phyloP scores from a whole-genome alignment of 2,888 invertebrate species.

The Agrotis puta region DNA sequence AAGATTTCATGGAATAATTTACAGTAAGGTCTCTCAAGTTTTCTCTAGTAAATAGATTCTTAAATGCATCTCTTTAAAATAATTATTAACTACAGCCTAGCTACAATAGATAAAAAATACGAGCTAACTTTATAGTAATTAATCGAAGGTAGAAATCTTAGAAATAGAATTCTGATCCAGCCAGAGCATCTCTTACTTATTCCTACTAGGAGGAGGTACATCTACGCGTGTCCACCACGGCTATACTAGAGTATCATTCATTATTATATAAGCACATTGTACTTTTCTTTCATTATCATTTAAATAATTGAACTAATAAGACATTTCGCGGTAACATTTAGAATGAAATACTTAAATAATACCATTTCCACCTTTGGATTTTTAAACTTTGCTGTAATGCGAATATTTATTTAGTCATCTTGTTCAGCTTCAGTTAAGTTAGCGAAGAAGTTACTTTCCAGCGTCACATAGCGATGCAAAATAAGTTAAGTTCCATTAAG shows the following conservation, averaged over 20 bases:
- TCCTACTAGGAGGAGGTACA: constrained; percentile 11
- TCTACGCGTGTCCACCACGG: constrained; percentile 53
- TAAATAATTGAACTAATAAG: constrained; percentile 67
- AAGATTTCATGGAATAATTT: constrained; percentile 22
- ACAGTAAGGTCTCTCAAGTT: constrained; percentile 46
- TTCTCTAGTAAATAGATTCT: constrained; percentile 52
- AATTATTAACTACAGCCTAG: constrained; percentile 51
- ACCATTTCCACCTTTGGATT: constrained; percentile 31
- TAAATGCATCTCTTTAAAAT: constrained; percentile 55
- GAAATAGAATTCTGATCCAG: constrained; percentile 73
- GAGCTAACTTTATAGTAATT: constrained; percentile 54
- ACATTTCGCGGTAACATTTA: constrained; percentile 63
- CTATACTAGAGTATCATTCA: constrained; percentile 46
- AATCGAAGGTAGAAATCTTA: constrained; percentile 64
- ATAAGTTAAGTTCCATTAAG: constrained; percentile 15
- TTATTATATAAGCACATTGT: constrained; percentile 50
- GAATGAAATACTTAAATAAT: constrained; percentile 48
- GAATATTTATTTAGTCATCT: constrained; percentile 13
- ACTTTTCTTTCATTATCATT: constrained; percentile 47
- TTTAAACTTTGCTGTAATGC: constrained; percentile 14
- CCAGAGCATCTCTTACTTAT: constrained; percentile 70
- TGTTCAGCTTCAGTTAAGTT: background rate
- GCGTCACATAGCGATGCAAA: constrained; percentile 8
- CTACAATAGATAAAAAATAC: constrained; percentile 55
- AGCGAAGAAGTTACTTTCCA: constrained; percentile 13